Conservation (phyloP, 2,797 vertebrate genomes). For the Halcyon smyrnensis region DNA sequence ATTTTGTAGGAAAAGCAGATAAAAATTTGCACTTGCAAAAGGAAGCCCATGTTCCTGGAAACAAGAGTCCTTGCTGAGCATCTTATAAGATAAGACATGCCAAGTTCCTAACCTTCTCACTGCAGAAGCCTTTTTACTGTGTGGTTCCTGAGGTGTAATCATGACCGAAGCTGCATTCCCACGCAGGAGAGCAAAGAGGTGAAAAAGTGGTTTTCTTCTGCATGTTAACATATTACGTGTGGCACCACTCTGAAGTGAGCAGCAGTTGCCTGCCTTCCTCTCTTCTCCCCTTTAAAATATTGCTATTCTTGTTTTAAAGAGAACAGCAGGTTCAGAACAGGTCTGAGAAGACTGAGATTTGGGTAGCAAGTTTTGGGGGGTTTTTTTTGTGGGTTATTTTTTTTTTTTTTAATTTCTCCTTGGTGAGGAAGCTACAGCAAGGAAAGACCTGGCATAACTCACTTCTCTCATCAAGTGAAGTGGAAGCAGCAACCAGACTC, state of each 20-base stretch:
- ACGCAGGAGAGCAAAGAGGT: not conserved
- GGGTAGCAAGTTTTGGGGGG: not conserved
- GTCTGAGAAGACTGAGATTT: not conserved
- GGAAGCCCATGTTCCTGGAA: not conserved
- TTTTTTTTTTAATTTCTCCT: not conserved
- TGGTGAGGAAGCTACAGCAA: not conserved
- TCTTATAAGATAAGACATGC: not conserved
- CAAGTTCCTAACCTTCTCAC: constrained; percentile 50
- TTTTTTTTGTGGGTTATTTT: not conserved
- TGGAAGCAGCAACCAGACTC: not conserved
- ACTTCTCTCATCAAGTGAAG: constrained; percentile 13
- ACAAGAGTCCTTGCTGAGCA: constrained; percentile 18
- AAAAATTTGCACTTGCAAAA: constrained; percentile 24
- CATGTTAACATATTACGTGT: constrained; percentile 7
- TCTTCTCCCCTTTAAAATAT: not conserved
- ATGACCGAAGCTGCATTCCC: not conserved
- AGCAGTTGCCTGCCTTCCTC: not conserved
- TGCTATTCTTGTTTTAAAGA: not conserved
- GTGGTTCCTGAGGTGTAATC: constrained; percentile 37
- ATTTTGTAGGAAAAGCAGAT: constrained; percentile 42
- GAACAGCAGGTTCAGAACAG: too few species aligned
- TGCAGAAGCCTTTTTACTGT: constrained; percentile 7
- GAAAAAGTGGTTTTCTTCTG: constrained; percentile 37
- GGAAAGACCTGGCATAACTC: not conserved
- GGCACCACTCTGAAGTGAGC: constrained; percentile 14